Percentiles rank a stretch among this genome's conserved stretches.
Conservation (phyloP, 2,113 vertebrate genomes). For the Argyrosomus japonicus region DNA sequence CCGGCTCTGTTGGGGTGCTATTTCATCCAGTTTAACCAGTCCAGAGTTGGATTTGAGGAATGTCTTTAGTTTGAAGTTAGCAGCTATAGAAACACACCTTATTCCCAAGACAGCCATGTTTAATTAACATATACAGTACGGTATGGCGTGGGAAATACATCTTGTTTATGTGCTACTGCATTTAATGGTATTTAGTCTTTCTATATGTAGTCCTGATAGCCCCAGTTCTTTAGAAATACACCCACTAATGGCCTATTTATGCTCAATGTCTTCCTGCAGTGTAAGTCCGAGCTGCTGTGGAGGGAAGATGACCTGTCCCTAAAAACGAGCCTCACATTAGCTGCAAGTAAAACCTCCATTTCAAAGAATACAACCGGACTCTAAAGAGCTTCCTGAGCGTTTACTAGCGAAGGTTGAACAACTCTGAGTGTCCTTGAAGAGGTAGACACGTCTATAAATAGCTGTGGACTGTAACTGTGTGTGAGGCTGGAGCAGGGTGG, state of each 20-base stretch:
- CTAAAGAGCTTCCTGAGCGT: constrained; percentile 31
- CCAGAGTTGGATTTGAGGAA: neutral
- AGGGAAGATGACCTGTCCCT: neutral
- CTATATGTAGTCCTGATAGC: too few relatives aligned
- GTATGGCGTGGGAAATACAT: neutral
- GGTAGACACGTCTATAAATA: constrained; percentile 52
- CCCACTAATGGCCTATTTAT: too few relatives aligned
- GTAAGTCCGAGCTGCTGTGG: neutral
- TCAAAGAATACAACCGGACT: neutral
- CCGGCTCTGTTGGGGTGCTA: constrained; percentile 37
- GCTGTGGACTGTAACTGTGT: constrained; percentile 28
- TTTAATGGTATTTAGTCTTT: too few relatives aligned
- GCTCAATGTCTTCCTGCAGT: too few relatives aligned
- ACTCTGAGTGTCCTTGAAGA: constrained; percentile 41
- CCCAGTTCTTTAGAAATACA: too few relatives aligned
- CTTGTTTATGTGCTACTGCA: neutral
- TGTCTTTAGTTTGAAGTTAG: neutral
- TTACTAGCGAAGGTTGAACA: constrained; percentile 36
- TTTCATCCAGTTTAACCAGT: constrained; percentile 23
- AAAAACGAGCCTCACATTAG: neutral
- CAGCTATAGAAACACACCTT: too few relatives aligned
- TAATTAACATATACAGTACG: neutral
- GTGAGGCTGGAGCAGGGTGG: constrained; percentile 16
- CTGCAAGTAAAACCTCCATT: neutral
- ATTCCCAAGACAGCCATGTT: neutral